Conservation (phyloP, 2,797 vertebrate species). For the Delichon dasypus region DNA sequence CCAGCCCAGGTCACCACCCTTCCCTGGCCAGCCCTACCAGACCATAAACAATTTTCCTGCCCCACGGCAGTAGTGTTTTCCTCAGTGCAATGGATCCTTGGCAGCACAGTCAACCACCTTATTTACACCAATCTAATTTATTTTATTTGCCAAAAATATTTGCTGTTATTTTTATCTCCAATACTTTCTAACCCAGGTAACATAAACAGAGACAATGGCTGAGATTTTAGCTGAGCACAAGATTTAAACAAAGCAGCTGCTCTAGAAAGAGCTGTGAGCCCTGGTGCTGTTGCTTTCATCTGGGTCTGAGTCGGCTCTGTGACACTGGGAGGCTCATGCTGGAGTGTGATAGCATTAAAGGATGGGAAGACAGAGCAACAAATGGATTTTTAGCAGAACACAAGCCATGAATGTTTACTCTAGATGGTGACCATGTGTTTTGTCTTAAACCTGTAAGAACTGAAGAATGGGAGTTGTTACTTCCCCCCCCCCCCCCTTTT, state of each 20-base stretch:
- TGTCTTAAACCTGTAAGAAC: neutral
- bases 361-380: neutral
- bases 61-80: neutral
- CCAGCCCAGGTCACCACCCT: neutral
- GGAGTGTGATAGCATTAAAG: neutral
- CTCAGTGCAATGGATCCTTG: neutral
- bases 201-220: neutral
- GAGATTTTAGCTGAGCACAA: neutral
- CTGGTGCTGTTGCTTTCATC: neutral
- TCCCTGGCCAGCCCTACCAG: neutral
- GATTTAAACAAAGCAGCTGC: neutral
- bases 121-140: neutral
- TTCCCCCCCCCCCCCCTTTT: no score
- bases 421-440: neutral
- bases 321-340: neutral
- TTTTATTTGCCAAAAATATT: neutral
- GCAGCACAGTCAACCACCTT: neutral
- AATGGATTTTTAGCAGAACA: neutral
- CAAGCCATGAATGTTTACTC: neutral
- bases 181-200: neutral
- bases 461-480: no score
- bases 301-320: neutral
- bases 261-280: neutral
- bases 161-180: neutral
- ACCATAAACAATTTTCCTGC: fast-evolving